phyloP scores from a whole-genome alignment of 2,888 invertebrate species.

The Stegophylla sp. region DNA sequence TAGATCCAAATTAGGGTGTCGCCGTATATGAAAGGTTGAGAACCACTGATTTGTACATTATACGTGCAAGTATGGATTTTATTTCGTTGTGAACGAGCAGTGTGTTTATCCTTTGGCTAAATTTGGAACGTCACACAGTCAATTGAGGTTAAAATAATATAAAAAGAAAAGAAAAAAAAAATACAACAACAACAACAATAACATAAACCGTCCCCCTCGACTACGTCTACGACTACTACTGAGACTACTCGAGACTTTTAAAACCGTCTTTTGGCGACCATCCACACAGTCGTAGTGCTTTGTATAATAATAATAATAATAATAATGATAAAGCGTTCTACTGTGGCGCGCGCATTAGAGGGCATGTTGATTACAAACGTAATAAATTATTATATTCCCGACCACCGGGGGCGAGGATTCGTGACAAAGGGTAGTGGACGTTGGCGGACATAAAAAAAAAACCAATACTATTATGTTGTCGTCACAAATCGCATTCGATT shows the following conservation, averaged over 20 bases:
- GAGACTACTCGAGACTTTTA: not conserved
- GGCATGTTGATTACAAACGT: constrained; percentile 30
- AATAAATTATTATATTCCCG: not conserved
- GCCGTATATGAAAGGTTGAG: no score
- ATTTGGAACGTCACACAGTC: not conserved
- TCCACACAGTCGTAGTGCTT: not conserved
- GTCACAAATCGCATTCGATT: not conserved
- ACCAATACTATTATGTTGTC: not conserved
- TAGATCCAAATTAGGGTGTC: no score
- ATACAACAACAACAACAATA: no score
- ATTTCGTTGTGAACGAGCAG: no score
- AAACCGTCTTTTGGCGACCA: constrained; percentile 41
- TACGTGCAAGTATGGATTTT: no score
- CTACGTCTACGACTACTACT: not conserved
- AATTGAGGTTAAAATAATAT: constrained; percentile 37
- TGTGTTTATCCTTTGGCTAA: not conserved
- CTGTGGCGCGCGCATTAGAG: not conserved
- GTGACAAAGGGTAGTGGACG: not conserved
- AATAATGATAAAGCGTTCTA: no score
- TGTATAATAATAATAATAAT: no score
- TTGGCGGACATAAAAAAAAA: not conserved
- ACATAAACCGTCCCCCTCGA: not conserved
- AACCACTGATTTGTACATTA: no score
- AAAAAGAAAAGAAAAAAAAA: constrained; percentile 43
- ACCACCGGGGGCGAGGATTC: not conserved